Conservation (phyloP, 2,113 vertebrate species). For the Rissa tridactyla region DNA sequence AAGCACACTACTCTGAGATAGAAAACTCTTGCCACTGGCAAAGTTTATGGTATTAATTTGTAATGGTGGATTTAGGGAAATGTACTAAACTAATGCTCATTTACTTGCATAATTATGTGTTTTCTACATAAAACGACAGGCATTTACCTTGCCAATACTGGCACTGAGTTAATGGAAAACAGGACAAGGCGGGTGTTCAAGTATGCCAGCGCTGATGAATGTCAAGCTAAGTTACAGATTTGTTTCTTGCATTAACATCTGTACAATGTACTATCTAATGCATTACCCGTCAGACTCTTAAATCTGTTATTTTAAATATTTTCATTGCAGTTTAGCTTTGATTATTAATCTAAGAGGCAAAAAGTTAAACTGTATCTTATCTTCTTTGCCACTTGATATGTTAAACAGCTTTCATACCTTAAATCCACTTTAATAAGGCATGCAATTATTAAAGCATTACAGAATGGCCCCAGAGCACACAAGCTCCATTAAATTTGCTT, state of each 20-base stretch:
- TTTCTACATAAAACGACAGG: slow-evolving; percentile 34
- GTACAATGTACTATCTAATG: neutral
- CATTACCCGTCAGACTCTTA: slow-evolving; percentile 16
- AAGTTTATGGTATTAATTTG: slow-evolving; percentile 57
- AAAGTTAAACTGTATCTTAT: slow-evolving; percentile 59
- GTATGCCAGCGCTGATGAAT: neutral
- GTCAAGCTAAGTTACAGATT: slow-evolving; percentile 52
- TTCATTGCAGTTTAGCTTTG: slow-evolving; percentile 52
- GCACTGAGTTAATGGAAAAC: slow-evolving; percentile 36
- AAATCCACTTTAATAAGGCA: slow-evolving; percentile 85
- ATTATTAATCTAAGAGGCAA: slow-evolving; percentile 62
- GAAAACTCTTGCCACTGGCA: slow-evolving; percentile 33
- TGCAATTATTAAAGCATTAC: slow-evolving; percentile 84
- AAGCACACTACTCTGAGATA: neutral
- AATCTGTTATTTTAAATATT: slow-evolving; percentile 70
- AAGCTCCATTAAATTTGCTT: slow-evolving; percentile 84
- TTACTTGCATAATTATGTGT: slow-evolving; percentile 61
- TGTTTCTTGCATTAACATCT: slow-evolving; percentile 34
- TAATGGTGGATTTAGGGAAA: slow-evolving; percentile 52
- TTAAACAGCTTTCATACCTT: slow-evolving; percentile 79
- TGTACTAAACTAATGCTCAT: slow-evolving; percentile 53
- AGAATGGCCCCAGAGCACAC: slow-evolving; percentile 76
- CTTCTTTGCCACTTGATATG: slow-evolving; percentile 79
- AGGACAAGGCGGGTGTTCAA: neutral
- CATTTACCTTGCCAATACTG: slow-evolving; percentile 37